phyloP scores from a whole-genome alignment of 2,888 invertebrate genomes.

The Dasysyrphus albostriatus region DNA sequence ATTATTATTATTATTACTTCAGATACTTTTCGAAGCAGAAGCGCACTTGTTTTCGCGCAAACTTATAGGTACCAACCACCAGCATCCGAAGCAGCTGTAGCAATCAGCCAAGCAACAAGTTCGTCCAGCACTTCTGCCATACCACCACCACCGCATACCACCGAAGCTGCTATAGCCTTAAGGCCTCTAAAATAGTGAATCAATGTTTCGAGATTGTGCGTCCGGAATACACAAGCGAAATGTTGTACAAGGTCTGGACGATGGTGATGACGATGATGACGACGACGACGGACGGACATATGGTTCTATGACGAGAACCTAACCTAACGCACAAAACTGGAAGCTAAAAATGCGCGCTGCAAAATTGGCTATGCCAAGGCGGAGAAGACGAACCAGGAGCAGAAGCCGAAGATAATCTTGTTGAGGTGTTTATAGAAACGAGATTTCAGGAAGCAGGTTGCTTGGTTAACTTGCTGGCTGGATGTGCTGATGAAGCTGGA shows the following conservation, averaged over 20 bases:
- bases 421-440: slow-evolving; percentile 63
- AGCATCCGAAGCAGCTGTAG: slow-evolving; percentile 32
- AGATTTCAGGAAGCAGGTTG: slow-evolving; percentile 71
- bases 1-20: slow-evolving; percentile 71
- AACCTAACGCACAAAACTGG: slow-evolving; percentile 55
- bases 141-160: not conserved
- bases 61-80: not conserved
- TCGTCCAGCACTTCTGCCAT: slow-evolving; percentile 8
- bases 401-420: slow-evolving; percentile 64
- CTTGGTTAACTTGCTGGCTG: not conserved
- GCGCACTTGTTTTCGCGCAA: slow-evolving; percentile 63
- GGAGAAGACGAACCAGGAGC: slow-evolving; percentile 18
- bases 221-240: slow-evolving; percentile 41
- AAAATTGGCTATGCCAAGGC: slow-evolving; percentile 38
- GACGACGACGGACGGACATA: slow-evolving; percentile 12
- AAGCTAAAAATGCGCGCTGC: slow-evolving; percentile 43
- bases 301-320: slow-evolving; percentile 33
- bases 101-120: slow-evolving; percentile 52
- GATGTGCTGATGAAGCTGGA: slow-evolving; percentile 10
- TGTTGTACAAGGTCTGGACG: slow-evolving; percentile 24
- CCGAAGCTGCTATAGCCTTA: slow-evolving; percentile 10
- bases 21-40: slow-evolving; percentile 57
- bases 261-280: not conserved
- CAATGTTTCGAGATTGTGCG: slow-evolving; percentile 52
- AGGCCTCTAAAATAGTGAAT: slow-evolving; percentile 45